Percentiles rank a stretch among this genome's conserved stretches.
Conservation (phyloP, 2,797 vertebrate genomes). For the Sphenopsis melanotis region DNA sequence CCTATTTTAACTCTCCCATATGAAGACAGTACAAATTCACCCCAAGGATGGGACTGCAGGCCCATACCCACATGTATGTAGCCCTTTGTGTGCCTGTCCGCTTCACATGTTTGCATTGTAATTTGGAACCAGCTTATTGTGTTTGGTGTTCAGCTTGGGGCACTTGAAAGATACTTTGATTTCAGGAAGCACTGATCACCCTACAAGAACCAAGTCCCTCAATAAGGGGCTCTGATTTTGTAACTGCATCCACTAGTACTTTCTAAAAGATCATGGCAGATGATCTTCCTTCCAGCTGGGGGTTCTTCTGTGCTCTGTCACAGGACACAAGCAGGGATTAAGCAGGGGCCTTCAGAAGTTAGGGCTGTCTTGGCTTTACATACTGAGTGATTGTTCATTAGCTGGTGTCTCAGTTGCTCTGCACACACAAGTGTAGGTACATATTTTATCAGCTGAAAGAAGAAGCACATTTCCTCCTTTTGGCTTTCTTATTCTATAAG, state of each 20-base stretch:
- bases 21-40: neutral
- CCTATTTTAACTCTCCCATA: neutral
- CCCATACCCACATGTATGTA: neutral
- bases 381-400: neutral
- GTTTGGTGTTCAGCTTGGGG: neutral
- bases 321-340: neutral
- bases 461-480: neutral
- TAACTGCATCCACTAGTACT: neutral
- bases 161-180: neutral
- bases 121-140: neutral
- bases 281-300: neutral
- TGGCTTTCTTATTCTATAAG: neutral
- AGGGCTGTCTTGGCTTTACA: neutral
- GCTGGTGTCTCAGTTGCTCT: neutral
- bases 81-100: accelerated
- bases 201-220: neutral
- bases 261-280: neutral
- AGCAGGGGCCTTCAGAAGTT: neutral
- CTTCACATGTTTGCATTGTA: neutral
- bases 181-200: neutral
- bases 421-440: neutral
- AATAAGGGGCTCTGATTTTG: neutral
- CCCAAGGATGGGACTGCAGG: neutral
- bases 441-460: neutral
- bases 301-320: neutral